Percentiles rank a stretch among this genome's conserved stretches.
Conservation (phyloP, 2,797 vertebrate genomes). For the Gallirallus australis region DNA sequence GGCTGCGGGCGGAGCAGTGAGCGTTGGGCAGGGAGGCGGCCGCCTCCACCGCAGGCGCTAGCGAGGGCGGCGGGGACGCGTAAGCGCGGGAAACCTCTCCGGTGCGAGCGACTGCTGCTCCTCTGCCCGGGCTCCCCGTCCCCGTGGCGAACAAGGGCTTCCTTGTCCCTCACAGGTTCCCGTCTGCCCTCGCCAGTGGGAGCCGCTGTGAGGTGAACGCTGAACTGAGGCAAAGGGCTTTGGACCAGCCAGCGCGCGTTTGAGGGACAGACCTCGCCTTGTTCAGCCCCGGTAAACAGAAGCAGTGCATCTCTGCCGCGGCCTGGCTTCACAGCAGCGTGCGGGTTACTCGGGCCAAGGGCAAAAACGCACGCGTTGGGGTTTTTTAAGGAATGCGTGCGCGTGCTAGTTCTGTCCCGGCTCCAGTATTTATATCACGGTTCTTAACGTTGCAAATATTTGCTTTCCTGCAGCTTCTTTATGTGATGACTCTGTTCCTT, state of each 20-base stretch:
- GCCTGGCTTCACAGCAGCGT: not conserved
- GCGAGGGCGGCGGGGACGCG: not conserved
- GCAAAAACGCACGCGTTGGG: not conserved
- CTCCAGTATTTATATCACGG: not conserved
- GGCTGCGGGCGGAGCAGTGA: not conserved
- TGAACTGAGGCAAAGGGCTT: not conserved
- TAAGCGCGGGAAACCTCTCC: rapidly evolving
- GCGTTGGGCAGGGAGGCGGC: too few species aligned
- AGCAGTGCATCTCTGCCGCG: not conserved
- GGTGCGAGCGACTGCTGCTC: not conserved
- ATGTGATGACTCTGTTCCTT: not conserved
- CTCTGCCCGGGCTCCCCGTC: too few species aligned
- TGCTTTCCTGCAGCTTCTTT: rapidly evolving
- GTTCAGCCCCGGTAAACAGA: not conserved
- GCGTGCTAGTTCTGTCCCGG: too few species aligned
- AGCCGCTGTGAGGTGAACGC: not conserved
- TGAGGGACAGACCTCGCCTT: not conserved
- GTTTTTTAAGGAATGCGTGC: rapidly evolving
- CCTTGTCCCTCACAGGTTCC: rapidly evolving
- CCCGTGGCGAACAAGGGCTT: rapidly evolving
- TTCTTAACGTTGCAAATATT: too few species aligned
- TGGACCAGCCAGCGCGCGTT: rapidly evolving
- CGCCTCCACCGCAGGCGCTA: rapidly evolving
- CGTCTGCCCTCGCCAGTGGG: rapidly evolving
- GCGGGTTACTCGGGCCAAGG: not conserved